Conservation (phyloP, 2,888 invertebrate species). For the Mechanitis messenoides region DNA sequence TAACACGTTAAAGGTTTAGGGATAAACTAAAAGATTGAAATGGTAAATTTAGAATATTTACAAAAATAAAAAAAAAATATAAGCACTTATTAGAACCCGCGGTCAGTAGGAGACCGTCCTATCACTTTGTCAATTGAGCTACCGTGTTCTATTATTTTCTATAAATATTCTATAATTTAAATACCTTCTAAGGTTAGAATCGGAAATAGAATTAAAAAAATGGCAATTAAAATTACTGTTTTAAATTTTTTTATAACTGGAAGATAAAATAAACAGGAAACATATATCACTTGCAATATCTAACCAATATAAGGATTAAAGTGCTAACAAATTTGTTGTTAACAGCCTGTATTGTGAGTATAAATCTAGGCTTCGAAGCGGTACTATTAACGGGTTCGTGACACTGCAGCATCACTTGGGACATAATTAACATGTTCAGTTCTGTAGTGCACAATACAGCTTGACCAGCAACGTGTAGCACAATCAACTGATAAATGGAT, state of each 20-base stretch:
- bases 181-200: too few species aligned
- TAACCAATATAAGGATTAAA: slow-evolving; percentile 23
- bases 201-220: too few species aligned
- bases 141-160: too few species aligned
- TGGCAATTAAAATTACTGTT: too few species aligned
- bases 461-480: slow-evolving; percentile 38
- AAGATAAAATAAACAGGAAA: not conserved
- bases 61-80: too few species aligned
- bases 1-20: not conserved
- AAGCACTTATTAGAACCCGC: too few species aligned
- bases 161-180: too few species aligned
- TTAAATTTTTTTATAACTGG: too few species aligned
- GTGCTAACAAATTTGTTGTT: slow-evolving; percentile 20
- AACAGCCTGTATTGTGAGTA: slow-evolving; percentile 21
- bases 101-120: too few species aligned
- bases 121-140: too few species aligned
- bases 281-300: slow-evolving; percentile 6
- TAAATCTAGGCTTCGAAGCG: slow-evolving; percentile 27
- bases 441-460: slow-evolving; percentile 29
- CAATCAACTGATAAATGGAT: slow-evolving; percentile 45
- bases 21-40: not conserved
- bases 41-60: too few species aligned
- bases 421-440: slow-evolving; percentile 58
- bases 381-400: slow-evolving; percentile 50
- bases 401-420: slow-evolving; percentile 48